A percentile compares a stretch with the other conserved stretches of the same genome.
Evolutionary conservation across 2,888 invertebrate species (phyloP).

Genomic region (Eutolmus rufibarbis): DNA sequence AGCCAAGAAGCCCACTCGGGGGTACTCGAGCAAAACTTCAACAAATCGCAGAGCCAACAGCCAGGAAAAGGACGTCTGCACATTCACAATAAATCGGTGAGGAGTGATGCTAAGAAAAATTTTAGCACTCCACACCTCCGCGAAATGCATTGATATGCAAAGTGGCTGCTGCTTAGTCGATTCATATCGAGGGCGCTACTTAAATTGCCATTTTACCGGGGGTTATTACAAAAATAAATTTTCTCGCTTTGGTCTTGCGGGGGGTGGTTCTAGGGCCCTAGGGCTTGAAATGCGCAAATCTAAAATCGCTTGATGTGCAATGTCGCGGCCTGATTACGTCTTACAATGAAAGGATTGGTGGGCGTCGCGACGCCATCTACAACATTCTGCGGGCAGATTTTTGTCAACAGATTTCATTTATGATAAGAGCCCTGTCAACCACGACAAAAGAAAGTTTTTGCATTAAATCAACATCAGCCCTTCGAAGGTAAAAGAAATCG

Average conservation of each 20-base stretch:
- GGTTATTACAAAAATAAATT: slow-evolving; percentile 34
- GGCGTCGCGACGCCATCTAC: neutral
- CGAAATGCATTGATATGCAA: slow-evolving; percentile 33
- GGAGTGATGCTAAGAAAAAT: slow-evolving; percentile 25
- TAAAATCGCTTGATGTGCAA: slow-evolving; percentile 27
- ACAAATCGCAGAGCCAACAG: neutral
- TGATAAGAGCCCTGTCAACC: slow-evolving; percentile 19
- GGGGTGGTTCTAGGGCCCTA: neutral
- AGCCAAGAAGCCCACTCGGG: neutral
- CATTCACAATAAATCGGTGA: slow-evolving; percentile 9
- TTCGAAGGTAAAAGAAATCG: neutral
- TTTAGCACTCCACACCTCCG: slow-evolving; percentile 2
- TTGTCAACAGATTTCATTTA: slow-evolving; percentile 23
- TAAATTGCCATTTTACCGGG: slow-evolving; percentile 34
- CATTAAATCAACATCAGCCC: slow-evolving; percentile 14
- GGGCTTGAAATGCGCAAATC: neutral
- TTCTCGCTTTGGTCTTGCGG: neutral
- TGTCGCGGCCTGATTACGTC: slow-evolving; percentile 7
- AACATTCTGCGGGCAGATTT: neutral
- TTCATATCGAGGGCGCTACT: slow-evolving; percentile 35
- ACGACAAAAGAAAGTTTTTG: slow-evolving; percentile 14
- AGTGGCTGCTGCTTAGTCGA: slow-evolving; percentile 28
- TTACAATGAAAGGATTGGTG: neutral
- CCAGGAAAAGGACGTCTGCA: neutral
- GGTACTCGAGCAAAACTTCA: neutral